Percentiles rank a stretch among this genome's conserved stretches.
phyloP scores from a whole-genome alignment of 1,140 invertebrate species.

The Neodiprion fabricii region DNA sequence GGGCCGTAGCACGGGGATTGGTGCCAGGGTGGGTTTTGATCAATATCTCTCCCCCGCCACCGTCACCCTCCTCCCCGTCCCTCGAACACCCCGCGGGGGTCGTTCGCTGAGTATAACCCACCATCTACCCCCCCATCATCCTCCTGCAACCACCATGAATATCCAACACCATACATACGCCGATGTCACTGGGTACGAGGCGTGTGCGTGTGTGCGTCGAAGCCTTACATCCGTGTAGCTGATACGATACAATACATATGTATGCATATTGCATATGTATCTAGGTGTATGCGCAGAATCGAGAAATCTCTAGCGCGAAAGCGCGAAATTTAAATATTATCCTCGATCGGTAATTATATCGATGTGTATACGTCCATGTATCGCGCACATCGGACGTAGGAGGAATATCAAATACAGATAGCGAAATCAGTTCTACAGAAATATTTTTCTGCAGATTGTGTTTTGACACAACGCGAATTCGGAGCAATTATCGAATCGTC shows the following conservation, averaged over 20 bases:
- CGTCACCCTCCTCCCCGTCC: constrained; percentile 37
- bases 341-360: no score
- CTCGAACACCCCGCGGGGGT: constrained; percentile 51
- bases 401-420: no score
- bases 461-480: no score
- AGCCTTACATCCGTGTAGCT: background rate
- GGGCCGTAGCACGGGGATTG: constrained; percentile 34
- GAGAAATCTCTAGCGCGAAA: no score
- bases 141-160: constrained; percentile 58
- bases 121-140: constrained; percentile 28
- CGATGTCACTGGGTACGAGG: no score
- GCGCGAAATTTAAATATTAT: no score
- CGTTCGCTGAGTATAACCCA: constrained; percentile 6
- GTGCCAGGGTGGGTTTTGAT: constrained; percentile 63
- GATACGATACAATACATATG: background rate
- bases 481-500: no score
- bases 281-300: background rate
- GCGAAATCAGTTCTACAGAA: no score
- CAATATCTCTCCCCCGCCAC: constrained; percentile 60
- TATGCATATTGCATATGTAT: background rate
- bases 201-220: background rate
- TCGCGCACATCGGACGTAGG: no score
- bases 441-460: no score
- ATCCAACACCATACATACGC: constrained; percentile 54
- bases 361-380: no score